These are phyloP conservation scores for Achatina immaculata DNA, from an alignment of 1,140 invertebrate species.

Conservation along the genomic window DNA sequence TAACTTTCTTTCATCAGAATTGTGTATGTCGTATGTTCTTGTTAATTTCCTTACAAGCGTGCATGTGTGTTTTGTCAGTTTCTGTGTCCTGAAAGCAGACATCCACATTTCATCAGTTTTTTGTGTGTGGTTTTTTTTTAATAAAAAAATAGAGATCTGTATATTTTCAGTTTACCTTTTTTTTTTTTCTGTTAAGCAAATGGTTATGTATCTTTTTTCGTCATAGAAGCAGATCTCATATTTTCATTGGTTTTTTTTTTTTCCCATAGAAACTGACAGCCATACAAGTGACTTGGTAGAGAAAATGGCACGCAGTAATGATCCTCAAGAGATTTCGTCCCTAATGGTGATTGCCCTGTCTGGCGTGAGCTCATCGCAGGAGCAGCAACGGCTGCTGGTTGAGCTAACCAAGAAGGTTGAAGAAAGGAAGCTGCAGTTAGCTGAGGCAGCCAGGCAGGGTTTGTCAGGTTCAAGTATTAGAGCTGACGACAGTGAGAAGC, in stretches of 20 bases:
- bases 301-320: constrained; percentile 61
- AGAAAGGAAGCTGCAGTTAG: constrained; percentile 75
- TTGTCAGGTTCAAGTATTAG: constrained; percentile 36
- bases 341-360: constrained; percentile 62
- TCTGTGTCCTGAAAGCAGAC: too few relatives aligned
- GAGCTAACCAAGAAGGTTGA: constrained; percentile 86
- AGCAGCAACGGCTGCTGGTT: constrained; percentile 75
- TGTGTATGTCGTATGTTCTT: too few relatives aligned
- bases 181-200: too few relatives aligned
- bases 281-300: constrained; percentile 49
- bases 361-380: constrained; percentile 63
- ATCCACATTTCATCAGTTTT: too few relatives aligned
- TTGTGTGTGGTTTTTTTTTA: too few relatives aligned
- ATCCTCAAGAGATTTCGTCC: constrained; percentile 62
- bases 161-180: too few relatives aligned
- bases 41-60: too few relatives aligned
- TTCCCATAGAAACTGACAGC: background rate
- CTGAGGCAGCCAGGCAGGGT: constrained; percentile 67
- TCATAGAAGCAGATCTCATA: too few relatives aligned
- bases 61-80: too few relatives aligned
- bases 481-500: constrained; percentile 18
- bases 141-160: too few relatives aligned
- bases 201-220: too few relatives aligned
- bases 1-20: too few relatives aligned
- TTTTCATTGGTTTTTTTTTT: background rate